Percentiles rank a stretch among this genome's conserved stretches.
phyloP scores from a whole-genome alignment of 2,888 invertebrate genomes.

The Sarcophaga carnaria region DNA sequence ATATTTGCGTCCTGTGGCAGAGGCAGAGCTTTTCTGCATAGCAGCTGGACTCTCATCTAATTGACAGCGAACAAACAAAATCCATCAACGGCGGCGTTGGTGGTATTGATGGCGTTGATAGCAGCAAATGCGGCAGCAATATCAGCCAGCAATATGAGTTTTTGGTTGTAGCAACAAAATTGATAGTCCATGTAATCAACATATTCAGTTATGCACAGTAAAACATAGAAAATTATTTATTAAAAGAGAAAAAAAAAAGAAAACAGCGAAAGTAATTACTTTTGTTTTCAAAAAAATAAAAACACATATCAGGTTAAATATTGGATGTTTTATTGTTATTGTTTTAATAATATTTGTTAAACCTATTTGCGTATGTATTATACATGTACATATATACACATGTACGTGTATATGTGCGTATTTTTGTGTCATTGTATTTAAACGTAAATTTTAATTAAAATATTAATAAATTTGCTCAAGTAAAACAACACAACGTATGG shows the following conservation, averaged over 20 bases:
- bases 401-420: neutral
- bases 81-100: neutral
- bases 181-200: neutral
- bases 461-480: constrained; percentile 14
- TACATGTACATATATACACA: neutral
- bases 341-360: neutral
- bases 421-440: constrained; percentile 7
- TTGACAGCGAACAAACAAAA: constrained; percentile 21
- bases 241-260: constrained; percentile 16
- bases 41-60: constrained; percentile 80
- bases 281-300: too few relatives aligned
- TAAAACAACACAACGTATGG: neutral
- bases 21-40: constrained; percentile 78
- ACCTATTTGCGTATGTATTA: too few relatives aligned
- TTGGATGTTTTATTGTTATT: constrained; percentile 7
- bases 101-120: neutral
- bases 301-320: neutral
- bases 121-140: neutral
- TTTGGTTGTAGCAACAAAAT: neutral
- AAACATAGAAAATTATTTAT: neutral
- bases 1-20: constrained; percentile 50
- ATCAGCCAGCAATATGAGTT: neutral
- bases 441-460: constrained; percentile 30
- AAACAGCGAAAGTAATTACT: neutral
- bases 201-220: neutral